These are phyloP conservation scores for Clostera curtula DNA, from an alignment of 2,888 invertebrate genomes.

Conservation along the genomic window DNA sequence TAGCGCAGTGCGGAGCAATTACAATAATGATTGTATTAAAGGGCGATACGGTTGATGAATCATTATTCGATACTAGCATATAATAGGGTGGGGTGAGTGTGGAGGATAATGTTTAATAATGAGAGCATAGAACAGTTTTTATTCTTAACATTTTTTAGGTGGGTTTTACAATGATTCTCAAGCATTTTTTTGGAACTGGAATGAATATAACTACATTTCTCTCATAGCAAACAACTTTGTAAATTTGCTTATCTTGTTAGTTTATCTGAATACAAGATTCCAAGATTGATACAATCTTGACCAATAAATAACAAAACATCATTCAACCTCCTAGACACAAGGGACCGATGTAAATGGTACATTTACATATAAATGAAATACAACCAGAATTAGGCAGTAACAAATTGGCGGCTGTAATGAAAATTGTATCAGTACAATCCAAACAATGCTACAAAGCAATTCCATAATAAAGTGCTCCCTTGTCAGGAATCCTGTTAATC, in stretches of 20 bases:
- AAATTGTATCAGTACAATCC: conserved; percentile 18
- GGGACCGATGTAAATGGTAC: not conserved
- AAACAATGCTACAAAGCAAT: conserved; percentile 20
- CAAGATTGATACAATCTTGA: too few relatives aligned
- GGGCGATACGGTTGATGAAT: conserved; percentile 32
- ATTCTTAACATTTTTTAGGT: too few relatives aligned
- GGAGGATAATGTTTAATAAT: not conserved
- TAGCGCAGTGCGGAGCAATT: conserved; percentile 38
- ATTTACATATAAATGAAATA: not conserved
- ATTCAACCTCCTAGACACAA: too few relatives aligned
- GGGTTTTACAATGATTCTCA: too few relatives aligned
- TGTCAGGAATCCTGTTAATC: conserved; percentile 36
- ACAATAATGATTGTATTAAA: conserved; percentile 48
- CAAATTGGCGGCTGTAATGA: conserved; percentile 13
- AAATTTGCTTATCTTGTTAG: too few relatives aligned
- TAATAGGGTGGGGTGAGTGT: conserved; percentile 8
- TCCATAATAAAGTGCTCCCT: conserved; percentile 24
- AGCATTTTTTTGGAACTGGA: too few relatives aligned
- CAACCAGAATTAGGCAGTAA: not conserved
- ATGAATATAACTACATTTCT: too few relatives aligned
- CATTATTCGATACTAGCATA: conserved; percentile 21
- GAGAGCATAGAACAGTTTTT: too few relatives aligned
- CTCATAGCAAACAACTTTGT: too few relatives aligned
- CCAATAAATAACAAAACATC: too few relatives aligned
- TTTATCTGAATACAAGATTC: too few relatives aligned